Percentiles rank a stretch among this genome's conserved stretches.
Conservation (phyloP, 2,888 invertebrate species). For the Sphaerophoria rueppellii region DNA sequence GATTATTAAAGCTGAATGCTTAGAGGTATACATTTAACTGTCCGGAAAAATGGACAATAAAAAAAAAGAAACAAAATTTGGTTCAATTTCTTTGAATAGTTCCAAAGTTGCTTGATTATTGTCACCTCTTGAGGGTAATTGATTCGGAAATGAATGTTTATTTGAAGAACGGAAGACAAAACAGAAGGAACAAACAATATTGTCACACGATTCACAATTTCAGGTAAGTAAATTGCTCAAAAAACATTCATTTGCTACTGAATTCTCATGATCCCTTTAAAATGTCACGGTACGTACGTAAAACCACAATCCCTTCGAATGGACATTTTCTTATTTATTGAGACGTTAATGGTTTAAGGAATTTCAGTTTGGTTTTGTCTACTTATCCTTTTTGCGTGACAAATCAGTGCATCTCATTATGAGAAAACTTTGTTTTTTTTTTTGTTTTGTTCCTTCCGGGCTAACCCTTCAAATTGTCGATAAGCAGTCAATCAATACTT, state of each 20-base stretch:
- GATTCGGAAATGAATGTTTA: background rate
- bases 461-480: background rate
- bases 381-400: conserved; percentile 27
- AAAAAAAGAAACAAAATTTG: no score
- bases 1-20: no score
- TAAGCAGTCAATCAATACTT: conserved; percentile 7
- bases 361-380: conserved; percentile 7
- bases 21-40: no score
- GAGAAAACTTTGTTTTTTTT: background rate
- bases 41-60: no score
- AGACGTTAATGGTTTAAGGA: conserved; percentile 26
- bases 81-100: conserved; percentile 2
- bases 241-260: background rate
- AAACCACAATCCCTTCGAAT: conserved; percentile 19
- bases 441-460: no score
- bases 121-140: conserved; percentile 13
- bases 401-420: conserved; percentile 39
- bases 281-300: background rate
- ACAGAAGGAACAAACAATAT: background rate
- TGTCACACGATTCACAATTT: background rate
- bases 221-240: background rate
- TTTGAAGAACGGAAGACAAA: background rate
- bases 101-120: background rate
- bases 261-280: background rate
- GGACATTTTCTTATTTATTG: conserved; percentile 19